A percentile compares a stretch with the other conserved stretches of the same genome.
These are phyloP conservation scores for Mythimna loreyi DNA, from an alignment of 2,888 invertebrate species.

Conservation along the genomic window DNA sequence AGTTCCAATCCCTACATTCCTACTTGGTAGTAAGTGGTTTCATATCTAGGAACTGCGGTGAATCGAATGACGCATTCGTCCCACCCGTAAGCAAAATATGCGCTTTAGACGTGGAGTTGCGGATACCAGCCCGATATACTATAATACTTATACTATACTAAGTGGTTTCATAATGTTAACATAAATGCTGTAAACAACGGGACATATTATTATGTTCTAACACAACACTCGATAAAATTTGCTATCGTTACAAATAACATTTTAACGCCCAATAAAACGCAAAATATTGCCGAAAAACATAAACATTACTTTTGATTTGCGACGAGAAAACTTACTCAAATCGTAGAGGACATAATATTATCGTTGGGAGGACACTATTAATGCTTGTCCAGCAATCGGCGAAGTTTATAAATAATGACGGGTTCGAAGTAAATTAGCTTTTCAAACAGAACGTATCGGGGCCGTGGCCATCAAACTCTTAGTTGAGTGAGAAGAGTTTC, in stretches of 20 bases:
- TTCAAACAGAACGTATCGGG: conserved; percentile 45
- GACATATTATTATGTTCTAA: neutral
- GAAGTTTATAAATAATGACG: conserved; percentile 56
- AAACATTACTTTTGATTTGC: conserved; percentile 58
- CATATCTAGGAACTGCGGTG: too few relatives aligned
- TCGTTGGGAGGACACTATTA: conserved; percentile 46
- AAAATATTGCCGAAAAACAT: conserved; percentile 51
- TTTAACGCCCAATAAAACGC: conserved; percentile 44
- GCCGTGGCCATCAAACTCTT: conserved; percentile 29
- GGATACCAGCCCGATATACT: too few relatives aligned
- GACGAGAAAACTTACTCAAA: conserved; percentile 52
- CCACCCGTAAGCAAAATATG: too few relatives aligned
- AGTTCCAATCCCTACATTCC: too few relatives aligned
- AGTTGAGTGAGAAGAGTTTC: conserved; percentile 20
- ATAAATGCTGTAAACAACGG: neutral
- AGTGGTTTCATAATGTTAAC: neutral
- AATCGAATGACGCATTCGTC: too few relatives aligned
- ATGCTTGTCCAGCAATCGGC: conserved; percentile 29
- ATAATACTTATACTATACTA: too few relatives aligned
- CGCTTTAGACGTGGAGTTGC: too few relatives aligned
- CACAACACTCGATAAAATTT: neutral
- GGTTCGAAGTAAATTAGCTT: conserved; percentile 52
- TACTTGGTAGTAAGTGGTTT: too few relatives aligned
- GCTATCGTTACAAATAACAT: conserved; percentile 16
- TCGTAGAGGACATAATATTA: conserved; percentile 39